Conservation (phyloP, 1,140 invertebrate genomes). For the Drosophila lacteicornis region DNA sequence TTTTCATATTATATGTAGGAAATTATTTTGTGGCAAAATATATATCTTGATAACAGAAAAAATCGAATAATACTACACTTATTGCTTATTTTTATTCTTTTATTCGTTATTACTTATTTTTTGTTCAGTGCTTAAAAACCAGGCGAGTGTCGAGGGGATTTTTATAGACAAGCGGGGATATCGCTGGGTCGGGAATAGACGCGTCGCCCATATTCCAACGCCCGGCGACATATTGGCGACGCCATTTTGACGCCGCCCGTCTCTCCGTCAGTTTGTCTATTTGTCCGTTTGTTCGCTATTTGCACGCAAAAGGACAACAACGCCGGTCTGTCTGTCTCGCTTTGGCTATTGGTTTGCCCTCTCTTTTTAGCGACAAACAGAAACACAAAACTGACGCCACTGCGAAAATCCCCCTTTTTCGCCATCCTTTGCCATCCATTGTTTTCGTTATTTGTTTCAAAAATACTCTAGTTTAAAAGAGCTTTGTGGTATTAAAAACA, state of each 20-base stretch:
- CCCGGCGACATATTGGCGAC: conserved; percentile 79
- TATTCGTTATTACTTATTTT: background rate
- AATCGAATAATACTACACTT: no score
- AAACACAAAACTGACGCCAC: conserved; percentile 51
- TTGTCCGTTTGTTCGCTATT: conserved; percentile 12
- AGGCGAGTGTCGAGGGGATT: background rate
- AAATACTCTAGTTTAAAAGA: background rate
- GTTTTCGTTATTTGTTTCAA: conserved; percentile 8
- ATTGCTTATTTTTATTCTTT: no score
- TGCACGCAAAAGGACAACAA: conserved; percentile 39
- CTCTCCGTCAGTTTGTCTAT: conserved; percentile 23
- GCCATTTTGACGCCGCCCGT: conserved; percentile 72
- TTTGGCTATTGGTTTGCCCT: conserved; percentile 7
- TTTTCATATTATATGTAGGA: background rate
- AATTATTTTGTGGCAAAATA: background rate
- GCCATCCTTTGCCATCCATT: background rate
- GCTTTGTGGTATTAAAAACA: background rate
- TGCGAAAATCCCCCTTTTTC: conserved; percentile 2
- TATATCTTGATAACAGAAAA: no score
- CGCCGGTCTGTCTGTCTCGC: conserved; percentile 20
- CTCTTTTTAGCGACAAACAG: conserved; percentile 35
- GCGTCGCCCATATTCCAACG: conserved; percentile 60
- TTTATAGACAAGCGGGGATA: conserved; percentile 32
- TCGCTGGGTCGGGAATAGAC: conserved; percentile 38
- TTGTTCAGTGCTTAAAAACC: conserved; percentile 1